phyloP scores from a whole-genome alignment of 2,888 invertebrate genomes.

The Petrolisthes manimaculis region DNA sequence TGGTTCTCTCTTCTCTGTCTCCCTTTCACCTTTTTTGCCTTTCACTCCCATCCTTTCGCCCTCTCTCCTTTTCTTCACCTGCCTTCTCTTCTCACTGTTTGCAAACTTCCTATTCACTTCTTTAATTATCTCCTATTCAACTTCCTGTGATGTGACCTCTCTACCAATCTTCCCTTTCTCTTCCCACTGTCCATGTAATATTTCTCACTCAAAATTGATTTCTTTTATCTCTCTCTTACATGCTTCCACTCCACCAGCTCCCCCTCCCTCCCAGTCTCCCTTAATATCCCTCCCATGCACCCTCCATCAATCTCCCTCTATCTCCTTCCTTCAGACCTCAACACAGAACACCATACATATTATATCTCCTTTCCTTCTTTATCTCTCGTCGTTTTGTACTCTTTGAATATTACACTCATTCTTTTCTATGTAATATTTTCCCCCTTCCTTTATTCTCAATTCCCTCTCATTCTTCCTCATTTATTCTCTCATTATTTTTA shows the following conservation, averaged over 20 bases:
- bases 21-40: neutral
- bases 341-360: neutral
- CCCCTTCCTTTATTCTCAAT: slow-evolving; percentile 18
- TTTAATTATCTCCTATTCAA: neutral
- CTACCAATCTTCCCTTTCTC: neutral
- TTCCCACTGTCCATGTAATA: too few relatives aligned
- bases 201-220: too few relatives aligned
- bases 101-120: neutral
- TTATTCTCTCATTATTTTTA: slow-evolving; percentile 9
- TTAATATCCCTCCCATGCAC: neutral
- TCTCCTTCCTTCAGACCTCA: neutral
- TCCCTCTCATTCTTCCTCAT: slow-evolving; percentile 10
- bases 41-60: neutral
- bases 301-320: neutral
- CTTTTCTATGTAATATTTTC: neutral
- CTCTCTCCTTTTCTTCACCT: neutral
- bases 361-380: neutral
- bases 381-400: too few relatives aligned
- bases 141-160: neutral
- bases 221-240: too few relatives aligned
- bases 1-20: neutral
- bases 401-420: too few relatives aligned
- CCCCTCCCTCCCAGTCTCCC: neutral
- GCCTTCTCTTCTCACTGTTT: neutral
- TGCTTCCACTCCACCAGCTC: too few relatives aligned